Conservation (phyloP, 1,140 invertebrate genomes). For the Thaumatotibia leucotreta region DNA sequence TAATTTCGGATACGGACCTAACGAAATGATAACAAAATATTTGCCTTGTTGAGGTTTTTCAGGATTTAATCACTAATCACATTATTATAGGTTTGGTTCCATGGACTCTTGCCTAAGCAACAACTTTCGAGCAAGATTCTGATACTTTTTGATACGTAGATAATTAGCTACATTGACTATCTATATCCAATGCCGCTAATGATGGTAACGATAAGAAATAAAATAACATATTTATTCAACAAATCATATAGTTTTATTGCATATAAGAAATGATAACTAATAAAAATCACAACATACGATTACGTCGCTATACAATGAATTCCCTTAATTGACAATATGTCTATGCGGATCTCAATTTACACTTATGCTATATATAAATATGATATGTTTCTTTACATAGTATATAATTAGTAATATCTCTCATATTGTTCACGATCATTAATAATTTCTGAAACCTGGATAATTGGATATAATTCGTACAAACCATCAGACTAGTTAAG, state of each 20-base stretch:
- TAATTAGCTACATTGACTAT: no score
- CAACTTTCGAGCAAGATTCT: no score
- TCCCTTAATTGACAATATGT: slow-evolving; percentile 35
- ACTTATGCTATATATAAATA: slow-evolving; percentile 28
- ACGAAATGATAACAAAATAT: no score
- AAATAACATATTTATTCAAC: slow-evolving; percentile 29
- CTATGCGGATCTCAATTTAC: slow-evolving; percentile 14
- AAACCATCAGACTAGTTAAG: background rate
- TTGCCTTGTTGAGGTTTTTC: no score
- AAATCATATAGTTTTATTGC: slow-evolving; percentile 58
- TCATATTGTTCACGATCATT: background rate
- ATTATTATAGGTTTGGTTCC: no score
- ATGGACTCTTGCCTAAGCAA: no score
- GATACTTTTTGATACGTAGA: no score
- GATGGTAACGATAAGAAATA: no score
- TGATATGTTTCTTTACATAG: slow-evolving; percentile 47
- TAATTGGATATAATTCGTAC: background rate
- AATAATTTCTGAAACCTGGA: background rate
- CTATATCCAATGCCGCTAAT: no score
- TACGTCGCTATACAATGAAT: slow-evolving; percentile 18
- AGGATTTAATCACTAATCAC: no score
- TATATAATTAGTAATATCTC: slow-evolving; percentile 22
- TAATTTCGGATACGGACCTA: no score
- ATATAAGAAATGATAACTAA: slow-evolving; percentile 35
- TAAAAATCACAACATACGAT: slow-evolving; percentile 45